A percentile compares a stretch with the other conserved stretches of the same genome.
phyloP scores from a whole-genome alignment of 2,797 vertebrate genomes.

The Carcharodon carcharias region DNA sequence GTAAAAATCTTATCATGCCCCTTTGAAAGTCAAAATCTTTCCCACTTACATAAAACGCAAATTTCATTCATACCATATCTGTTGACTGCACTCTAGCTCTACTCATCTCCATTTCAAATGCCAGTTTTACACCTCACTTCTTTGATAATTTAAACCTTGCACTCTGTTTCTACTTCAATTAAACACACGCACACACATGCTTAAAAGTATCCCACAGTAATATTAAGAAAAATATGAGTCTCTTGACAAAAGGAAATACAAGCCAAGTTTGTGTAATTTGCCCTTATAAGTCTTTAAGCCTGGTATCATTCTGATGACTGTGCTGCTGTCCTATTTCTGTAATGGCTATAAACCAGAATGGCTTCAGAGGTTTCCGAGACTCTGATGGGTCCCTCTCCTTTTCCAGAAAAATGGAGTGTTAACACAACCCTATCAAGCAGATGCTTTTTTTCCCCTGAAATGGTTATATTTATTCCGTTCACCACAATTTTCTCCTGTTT shows the following conservation, averaged over 20 bases:
- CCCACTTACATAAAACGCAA: too few species aligned
- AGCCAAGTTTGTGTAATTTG: not conserved
- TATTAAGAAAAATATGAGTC: too few species aligned
- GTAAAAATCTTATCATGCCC: too few species aligned
- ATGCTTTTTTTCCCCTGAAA: not conserved
- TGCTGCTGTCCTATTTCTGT: not conserved
- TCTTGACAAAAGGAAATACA: not conserved
- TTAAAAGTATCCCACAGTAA: too few species aligned
- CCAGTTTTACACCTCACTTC: too few species aligned
- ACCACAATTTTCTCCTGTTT: not conserved
- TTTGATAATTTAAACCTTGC: too few species aligned
- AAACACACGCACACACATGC: too few species aligned
- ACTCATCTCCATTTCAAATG: too few species aligned
- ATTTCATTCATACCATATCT: too few species aligned
- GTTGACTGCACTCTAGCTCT: too few species aligned
- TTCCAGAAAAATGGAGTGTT: not conserved
- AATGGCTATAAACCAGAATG: not conserved
- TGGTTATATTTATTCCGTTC: not conserved
- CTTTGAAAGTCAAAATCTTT: too few species aligned
- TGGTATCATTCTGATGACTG: not conserved
- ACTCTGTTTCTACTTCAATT: too few species aligned
- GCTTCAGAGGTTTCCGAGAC: not conserved
- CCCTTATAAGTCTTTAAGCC: not conserved
- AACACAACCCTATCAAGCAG: not conserved
- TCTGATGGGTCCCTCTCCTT: not conserved